Base-by-base conservation (phyloP, 2,888 invertebrate species). In the Erpobdella octoculata region DNA sequence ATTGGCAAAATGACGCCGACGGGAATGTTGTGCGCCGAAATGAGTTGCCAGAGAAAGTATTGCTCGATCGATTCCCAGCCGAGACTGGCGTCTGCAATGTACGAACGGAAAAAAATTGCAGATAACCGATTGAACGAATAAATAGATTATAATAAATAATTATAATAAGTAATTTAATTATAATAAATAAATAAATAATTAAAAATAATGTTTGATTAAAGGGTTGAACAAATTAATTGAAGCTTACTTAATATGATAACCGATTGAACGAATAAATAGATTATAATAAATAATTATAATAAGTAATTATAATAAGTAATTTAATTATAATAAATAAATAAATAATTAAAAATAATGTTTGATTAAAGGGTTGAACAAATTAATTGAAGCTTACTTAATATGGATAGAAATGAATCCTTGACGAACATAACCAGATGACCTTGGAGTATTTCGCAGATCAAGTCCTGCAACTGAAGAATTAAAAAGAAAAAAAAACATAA, bases 61-160 rank as follows among this genome's bases (percentile, higher is more conserved):
- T 98, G 97, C 83, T 97, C 96, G 78, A 94, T 92, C 1, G 95
- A 94, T 84, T 97, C 96, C 93, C 96, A 98, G 72, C 88, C 88
- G 71, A 97, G 86, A 79, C 93, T 95, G 59, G 90, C 89, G 74
- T 89, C 90, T 77, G 65, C 21, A 37, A n/a, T n/a, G n/a, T n/a
- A n/a, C n/a, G n/a, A n/a, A n/a, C n/a, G 37, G 25, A 31, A n/a
- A 31, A 61, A 31, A 68, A n/a, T 12, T n/a, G 18, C 36, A 12
- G 9, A 65, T 12, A n/a, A 33, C 36, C 36, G 4, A 1, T 25
- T 53, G 12, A 21, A 53, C 12, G n/a, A n/a, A n/a, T n/a, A n/a
- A n/a, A n/a, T 1, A 18, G 53, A n/a, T 53, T 53, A 53, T 21
- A 53, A n/a, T n/a, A 9, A 53, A 53, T 53, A 53, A 9, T 9